Base-by-base conservation (phyloP, 2,888 invertebrate genomes). In the Diarsia brunnea region DNA sequence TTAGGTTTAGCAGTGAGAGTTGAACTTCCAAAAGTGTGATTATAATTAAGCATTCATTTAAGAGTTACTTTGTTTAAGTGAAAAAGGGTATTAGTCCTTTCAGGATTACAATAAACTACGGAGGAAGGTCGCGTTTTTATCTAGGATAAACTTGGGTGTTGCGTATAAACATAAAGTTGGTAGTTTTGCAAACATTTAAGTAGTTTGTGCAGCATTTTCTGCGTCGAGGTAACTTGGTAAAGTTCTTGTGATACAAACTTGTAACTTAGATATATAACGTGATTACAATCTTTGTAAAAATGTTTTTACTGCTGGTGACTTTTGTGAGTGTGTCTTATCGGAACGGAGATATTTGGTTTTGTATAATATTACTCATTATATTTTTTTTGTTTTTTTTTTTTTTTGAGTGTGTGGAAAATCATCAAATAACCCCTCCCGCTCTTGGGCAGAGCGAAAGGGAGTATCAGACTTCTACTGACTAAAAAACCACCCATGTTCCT, bases 71-170 rank as follows among this genome's bases (percentile, higher is more conserved):
- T 16, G n/a, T n/a, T n/a, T 10, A n/a, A 63, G n/a, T 43, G 63
- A 24, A 43, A 63, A 14, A 14, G n/a, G 8, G 24, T 3, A 24
- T 63, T n/a, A 74, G 63, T 43, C 68, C 61, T 78, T 78, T 81
- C 21, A 64, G 70, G 72, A 68, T 67, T 55, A 73, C 78, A 66
- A 67, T 82, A 78, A 80, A 78, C 43, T 85, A 75, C 49, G 27
- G 53, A 65, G 5, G 55, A 51, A 64, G 67, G 67, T 60, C 31
- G 47, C 24, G 43, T 68, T 75, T 75, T 72, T 65, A 69, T 73
- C 16, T 45, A 45, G 16, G 49, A 38, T 49, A 14, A 76, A 76
- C 47, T 77, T 76, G 12, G 63, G 70, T 70, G 70, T 70, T 49
- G 49, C 38, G 27, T 70, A 10, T 47, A 67, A 55, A 67, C 19